Evolutionary conservation across 2,797 vertebrate genomes (phyloP), one percentile per base, ranked within the genome.

Genomic region (Rhodeus uyekii): DNA sequence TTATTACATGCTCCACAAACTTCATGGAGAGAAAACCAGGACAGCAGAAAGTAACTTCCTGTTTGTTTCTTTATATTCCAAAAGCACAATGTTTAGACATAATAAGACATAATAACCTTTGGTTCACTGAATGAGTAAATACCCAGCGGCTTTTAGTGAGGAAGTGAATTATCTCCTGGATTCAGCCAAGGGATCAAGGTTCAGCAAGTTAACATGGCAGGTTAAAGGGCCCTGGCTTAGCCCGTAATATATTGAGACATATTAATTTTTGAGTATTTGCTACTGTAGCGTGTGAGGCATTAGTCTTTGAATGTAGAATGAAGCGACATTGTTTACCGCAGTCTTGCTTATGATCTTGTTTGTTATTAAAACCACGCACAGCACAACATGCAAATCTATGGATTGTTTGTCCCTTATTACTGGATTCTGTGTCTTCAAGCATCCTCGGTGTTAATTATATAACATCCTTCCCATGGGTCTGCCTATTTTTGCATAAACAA

Each of bases 371-470:
- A 64, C 27, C 73, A 55, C 58, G 5, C 65, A 75, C 4, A 55
- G 50, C 76, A 48, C 65, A 72, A 81, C 61, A 89, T 86, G 86
- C 76, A 86, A 86, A 90, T 83, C 84, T 60, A 34, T 61, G 44
- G 63, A 50, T 50, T 74, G 87, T 82, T 88, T 86, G 86, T 88
- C 67, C 86, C 83, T 81, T 83, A 82, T 89, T 85, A 58, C 83
- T 55, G 80, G 61, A 80, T 80, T 84, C 80, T 84, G 80, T 84
- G 88, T 86, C 86, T 88, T 83, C 89, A 77, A 88, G 86, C 90
- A 92, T 91, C 88, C 91, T 88, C 88, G 86, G 61, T 86, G 89
- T 90, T 81, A 90, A 89, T 93, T 90, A 90, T 89, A 86, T 90
- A 91, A 88, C 79, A 83, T 80, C 39, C 38, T 65, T 78, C 84